phyloP scores from a whole-genome alignment of 2,797 vertebrate species.

The Eremophila alpestris region DNA sequence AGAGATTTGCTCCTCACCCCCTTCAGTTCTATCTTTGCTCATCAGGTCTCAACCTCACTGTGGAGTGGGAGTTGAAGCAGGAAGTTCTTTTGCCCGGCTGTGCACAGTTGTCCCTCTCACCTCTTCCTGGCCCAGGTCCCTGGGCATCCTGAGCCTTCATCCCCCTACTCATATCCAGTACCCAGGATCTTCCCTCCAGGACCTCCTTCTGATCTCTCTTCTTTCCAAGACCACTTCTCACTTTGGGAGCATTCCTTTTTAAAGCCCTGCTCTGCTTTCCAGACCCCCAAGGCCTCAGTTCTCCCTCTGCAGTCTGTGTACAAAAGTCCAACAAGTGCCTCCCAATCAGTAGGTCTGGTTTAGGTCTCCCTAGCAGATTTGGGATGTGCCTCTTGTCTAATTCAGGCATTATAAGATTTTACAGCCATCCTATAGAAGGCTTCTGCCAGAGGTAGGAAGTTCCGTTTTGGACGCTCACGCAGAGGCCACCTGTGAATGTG shows the following conservation, averaged over 20 bases:
- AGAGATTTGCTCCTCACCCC: not conserved
- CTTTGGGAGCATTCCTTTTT: not conserved
- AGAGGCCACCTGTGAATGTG: accelerated
- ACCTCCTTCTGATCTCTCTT: not conserved
- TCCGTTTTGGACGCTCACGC: not conserved
- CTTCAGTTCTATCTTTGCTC: not conserved
- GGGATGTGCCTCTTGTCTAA: not conserved
- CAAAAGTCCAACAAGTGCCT: not conserved
- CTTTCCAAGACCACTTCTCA: not conserved
- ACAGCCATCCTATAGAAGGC: not conserved
- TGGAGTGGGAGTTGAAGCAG: not conserved
- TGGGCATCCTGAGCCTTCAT: not conserved
- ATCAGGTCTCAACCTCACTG: not conserved
- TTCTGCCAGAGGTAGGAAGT: not conserved
- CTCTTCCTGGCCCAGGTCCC: not conserved
- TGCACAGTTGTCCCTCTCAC: not conserved
- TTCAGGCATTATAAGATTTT: not conserved
- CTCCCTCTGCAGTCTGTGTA: not conserved
- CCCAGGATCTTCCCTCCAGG: not conserved
- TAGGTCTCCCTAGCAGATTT: not conserved
- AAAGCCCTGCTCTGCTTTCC: not conserved
- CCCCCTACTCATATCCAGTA: not conserved
- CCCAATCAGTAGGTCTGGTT: not conserved
- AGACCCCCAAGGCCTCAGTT: not conserved
- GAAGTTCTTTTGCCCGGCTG: not conserved